phyloP scores from a whole-genome alignment of 2,888 invertebrate species.

The Noctua janthina region DNA sequence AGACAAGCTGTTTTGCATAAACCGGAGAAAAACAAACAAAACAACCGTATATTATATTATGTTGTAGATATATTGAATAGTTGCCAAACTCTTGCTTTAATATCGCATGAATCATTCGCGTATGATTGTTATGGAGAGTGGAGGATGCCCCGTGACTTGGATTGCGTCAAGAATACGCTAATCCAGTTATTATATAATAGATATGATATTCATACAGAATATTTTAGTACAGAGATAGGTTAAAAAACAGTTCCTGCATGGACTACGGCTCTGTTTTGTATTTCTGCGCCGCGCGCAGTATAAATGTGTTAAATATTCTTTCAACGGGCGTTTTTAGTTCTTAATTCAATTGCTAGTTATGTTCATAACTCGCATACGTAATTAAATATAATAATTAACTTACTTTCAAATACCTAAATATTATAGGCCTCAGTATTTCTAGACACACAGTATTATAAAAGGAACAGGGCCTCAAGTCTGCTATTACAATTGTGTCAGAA shows the following conservation, averaged over 20 bases:
- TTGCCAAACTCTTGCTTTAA: constrained; percentile 55
- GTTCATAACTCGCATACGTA: not conserved
- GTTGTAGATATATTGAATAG: constrained; percentile 50
- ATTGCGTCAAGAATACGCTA: constrained; percentile 38
- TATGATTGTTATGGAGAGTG: constrained; percentile 46
- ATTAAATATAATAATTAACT: not conserved
- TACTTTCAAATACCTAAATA: not conserved
- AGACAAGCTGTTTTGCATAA: constrained; percentile 48
- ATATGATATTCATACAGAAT: constrained; percentile 12
- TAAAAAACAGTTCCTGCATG: not conserved
- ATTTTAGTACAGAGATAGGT: not conserved
- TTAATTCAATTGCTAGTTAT: not conserved
- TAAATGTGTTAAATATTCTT: not conserved
- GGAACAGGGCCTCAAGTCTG: not conserved
- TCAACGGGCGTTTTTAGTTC: not conserved
- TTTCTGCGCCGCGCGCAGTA: not conserved
- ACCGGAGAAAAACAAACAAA: constrained; percentile 36
- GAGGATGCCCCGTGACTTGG: constrained; percentile 25
- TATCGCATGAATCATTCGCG: constrained; percentile 50
- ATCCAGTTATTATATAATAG: constrained; percentile 17
- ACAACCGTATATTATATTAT: constrained; percentile 25
- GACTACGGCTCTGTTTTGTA: not conserved
- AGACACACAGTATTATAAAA: not conserved
- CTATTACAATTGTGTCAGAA: no score
- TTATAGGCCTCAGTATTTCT: not conserved